Evolutionary conservation across 2,113 vertebrate species (phyloP), one percentile per base, ranked within the genome.

Genomic region (Harpagus bidentatus): DNA sequence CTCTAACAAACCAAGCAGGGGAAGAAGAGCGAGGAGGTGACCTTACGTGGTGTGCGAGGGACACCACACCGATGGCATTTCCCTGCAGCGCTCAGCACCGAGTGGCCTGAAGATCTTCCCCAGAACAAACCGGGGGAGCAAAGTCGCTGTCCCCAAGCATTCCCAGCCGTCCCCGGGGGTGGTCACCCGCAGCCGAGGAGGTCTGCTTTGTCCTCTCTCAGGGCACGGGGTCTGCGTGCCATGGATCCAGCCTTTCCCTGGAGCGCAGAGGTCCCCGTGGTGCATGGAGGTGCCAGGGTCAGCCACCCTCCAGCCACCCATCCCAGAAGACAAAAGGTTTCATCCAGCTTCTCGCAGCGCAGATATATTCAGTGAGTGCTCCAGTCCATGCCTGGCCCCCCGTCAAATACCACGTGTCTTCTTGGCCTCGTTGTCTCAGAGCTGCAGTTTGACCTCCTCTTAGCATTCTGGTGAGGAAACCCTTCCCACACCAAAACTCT

Each of bases 341-440:
- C 42, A 31, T 15, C 15, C n/a, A 56, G 53, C 50, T 83, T 28
- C 71, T 86, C 31, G 7, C 5, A 7, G 40, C 6, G 19, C 20
- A 9, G 70, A 6, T 28, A 2, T 4, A 31, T 23, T 16, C 43
- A 43, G 31, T 7, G 48, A 40, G 25, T 7, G 6, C 3, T 0
- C 2, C 45, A 16, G 22, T 28, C 50, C 34, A 13, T 11, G 5
- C 34, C 66, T 55, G 47, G 17, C 6, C 9, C 53, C 53, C 16
- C 40, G 15, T 8, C 17, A 47, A 17, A 69, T 10, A 19, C 77
- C 67, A 47, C 0, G 0, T 15, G 18, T 36, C 43, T 23, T 17
- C 40, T 58, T 50, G 80, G 32, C 42, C 62, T 53, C 2, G 0
- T 50, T 25, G 48, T 34, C 15, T 15, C 43, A 23, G 59, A 88